Percentiles rank a stretch among this genome's conserved stretches.
These are phyloP conservation scores for Rhynchonema sp. DNA, from an alignment of 2,888 invertebrate genomes.

Conservation along the genomic window DNA sequence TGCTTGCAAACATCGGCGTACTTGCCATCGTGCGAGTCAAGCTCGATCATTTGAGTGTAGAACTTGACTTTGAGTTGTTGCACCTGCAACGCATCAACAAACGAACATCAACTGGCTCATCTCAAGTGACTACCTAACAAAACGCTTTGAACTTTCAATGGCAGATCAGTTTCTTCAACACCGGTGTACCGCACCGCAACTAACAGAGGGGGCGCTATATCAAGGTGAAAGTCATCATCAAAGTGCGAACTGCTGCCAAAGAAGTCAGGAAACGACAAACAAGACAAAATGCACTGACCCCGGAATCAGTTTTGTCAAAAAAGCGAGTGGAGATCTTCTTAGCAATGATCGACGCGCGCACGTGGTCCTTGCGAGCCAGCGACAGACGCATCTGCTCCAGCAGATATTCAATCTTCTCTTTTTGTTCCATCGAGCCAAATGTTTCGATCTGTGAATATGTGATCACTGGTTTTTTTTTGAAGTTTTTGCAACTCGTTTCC, in stretches of 20 bases:
- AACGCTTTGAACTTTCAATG: too few relatives aligned
- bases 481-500: neutral
- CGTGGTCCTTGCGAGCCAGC: conserved; percentile 78
- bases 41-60: conserved; percentile 69
- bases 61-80: conserved; percentile 49
- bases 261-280: neutral
- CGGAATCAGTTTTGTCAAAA: conserved; percentile 37
- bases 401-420: conserved; percentile 84
- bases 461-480: neutral
- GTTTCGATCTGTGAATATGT: conserved; percentile 50
- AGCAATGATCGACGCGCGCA: conserved; percentile 91
- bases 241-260: too few relatives aligned
- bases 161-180: too few relatives aligned
- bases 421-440: conserved; percentile 93
- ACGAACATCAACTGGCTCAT: too few relatives aligned
- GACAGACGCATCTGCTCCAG: conserved; percentile 96
- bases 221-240: too few relatives aligned
- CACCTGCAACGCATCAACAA: too few relatives aligned
- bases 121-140: too few relatives aligned
- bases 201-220: too few relatives aligned
- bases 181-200: too few relatives aligned
- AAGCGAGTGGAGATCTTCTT: conserved; percentile 94
- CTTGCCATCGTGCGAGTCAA: conserved; percentile 77
- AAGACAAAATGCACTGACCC: neutral
- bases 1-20: conserved; percentile 87